These are phyloP conservation scores for Acromyrmex charruanus DNA, from an alignment of 1,140 invertebrate genomes.

Conservation along the genomic window DNA sequence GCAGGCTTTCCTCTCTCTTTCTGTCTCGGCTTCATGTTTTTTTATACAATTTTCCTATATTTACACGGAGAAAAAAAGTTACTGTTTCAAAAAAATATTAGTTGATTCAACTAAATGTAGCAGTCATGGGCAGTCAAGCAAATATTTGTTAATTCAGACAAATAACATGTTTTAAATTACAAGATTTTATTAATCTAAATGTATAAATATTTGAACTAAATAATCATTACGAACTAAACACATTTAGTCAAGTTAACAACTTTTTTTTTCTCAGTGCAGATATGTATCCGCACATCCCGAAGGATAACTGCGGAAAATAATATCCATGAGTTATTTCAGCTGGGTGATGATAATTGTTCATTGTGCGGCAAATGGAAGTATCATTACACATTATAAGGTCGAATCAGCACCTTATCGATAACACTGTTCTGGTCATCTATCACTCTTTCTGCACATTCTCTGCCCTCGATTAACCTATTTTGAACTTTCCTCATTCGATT, in stretches of 20 bases:
- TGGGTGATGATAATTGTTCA: constrained; percentile 78
- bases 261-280: neutral
- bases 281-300: constrained; percentile 8
- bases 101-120: too few species aligned
- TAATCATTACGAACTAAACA: too few species aligned
- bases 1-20: constrained; percentile 4
- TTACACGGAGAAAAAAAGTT: too few species aligned
- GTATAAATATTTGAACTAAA: too few species aligned
- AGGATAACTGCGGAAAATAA: constrained; percentile 68
- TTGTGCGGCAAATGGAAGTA: constrained; percentile 73
- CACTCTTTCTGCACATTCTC: neutral
- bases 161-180: too few species aligned
- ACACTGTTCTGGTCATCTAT: constrained; percentile 37
- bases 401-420: constrained; percentile 50
- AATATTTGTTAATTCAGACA: too few species aligned
- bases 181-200: too few species aligned
- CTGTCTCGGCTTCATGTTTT: neutral
- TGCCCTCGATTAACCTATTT: constrained; percentile 13
- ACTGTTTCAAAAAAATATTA: too few species aligned
- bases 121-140: too few species aligned
- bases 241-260: too few species aligned
- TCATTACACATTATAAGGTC: constrained; percentile 71
- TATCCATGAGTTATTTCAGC: constrained; percentile 51
- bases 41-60: constrained; percentile 49
- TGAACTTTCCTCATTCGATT: constrained; percentile 54